These are phyloP conservation scores for Anthrax anthrax DNA, from an alignment of 2,888 invertebrate genomes.

Conservation along the genomic window DNA sequence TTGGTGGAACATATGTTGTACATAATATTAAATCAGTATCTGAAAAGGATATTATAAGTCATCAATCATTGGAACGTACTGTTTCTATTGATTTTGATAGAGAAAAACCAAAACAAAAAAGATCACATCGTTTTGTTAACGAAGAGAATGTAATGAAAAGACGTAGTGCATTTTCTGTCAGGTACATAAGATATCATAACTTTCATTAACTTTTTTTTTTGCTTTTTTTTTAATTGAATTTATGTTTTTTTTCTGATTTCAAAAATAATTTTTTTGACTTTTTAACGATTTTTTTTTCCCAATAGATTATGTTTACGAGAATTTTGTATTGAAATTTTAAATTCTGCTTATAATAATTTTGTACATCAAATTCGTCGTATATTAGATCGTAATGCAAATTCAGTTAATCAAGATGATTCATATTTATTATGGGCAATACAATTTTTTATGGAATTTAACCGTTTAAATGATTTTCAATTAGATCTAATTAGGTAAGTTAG, in stretches of 20 bases:
- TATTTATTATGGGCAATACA: constrained; percentile 88
- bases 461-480: constrained; percentile 71
- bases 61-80: constrained; percentile 69
- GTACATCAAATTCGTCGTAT: constrained; percentile 78
- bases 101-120: constrained; percentile 63
- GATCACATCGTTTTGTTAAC: constrained; percentile 52
- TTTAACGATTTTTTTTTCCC: constrained; percentile 21
- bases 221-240: neutral
- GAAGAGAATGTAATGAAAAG: constrained; percentile 50
- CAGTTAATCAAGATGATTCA: constrained; percentile 76
- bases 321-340: constrained; percentile 85
- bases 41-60: constrained; percentile 75
- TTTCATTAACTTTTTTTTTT: neutral
- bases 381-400: constrained; percentile 46
- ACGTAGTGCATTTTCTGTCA: constrained; percentile 75
- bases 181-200: constrained; percentile 29
- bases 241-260: neutral
- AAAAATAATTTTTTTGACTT: constrained; percentile 1
- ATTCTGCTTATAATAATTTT: constrained; percentile 82
- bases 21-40: constrained; percentile 88
- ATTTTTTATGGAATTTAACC: constrained; percentile 96
- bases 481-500: constrained; percentile 66
- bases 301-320: constrained; percentile 78
- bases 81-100: constrained; percentile 63
- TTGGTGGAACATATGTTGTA: constrained; percentile 86